phyloP scores from a whole-genome alignment of 2,888 invertebrate genomes.

The Sycophila texana region DNA sequence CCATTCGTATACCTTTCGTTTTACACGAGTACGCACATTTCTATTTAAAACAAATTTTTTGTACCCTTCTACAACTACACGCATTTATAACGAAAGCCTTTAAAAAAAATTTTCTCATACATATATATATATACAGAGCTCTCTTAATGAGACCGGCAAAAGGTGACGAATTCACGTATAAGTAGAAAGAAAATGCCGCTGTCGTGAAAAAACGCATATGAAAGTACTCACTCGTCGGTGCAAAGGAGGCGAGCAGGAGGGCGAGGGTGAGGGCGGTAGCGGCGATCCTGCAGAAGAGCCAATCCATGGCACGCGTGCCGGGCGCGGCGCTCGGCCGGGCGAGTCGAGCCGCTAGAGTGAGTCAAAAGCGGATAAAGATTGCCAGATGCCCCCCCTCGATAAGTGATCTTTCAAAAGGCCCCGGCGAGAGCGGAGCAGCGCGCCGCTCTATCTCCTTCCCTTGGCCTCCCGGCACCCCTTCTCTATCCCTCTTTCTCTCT shows the following conservation, averaged over 20 bases:
- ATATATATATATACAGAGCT: too few relatives aligned
- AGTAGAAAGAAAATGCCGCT: too few relatives aligned
- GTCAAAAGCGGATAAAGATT: slow-evolving; percentile 57
- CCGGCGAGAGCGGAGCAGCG: slow-evolving; percentile 5
- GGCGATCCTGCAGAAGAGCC: slow-evolving; percentile 53
- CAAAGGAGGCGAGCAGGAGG: slow-evolving; percentile 42
- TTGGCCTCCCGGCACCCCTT: too few relatives aligned
- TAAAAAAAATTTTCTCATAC: too few relatives aligned
- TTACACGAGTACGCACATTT: too few relatives aligned
- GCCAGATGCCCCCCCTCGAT: slow-evolving; percentile 55
- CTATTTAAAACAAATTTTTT: too few relatives aligned
- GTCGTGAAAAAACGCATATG: neutral
- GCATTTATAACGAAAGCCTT: too few relatives aligned
- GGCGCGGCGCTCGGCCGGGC: neutral
- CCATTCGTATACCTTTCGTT: too few relatives aligned
- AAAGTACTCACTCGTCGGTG: slow-evolving; percentile 48
- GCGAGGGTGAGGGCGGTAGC: slow-evolving; percentile 24
- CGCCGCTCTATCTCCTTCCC: slow-evolving; percentile 32
- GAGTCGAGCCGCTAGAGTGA: slow-evolving; percentile 9
- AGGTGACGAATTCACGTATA: too few relatives aligned
- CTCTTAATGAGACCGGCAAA: too few relatives aligned
- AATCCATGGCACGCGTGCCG: slow-evolving; percentile 49
- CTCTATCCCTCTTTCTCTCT: neutral
- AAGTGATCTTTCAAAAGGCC: slow-evolving; percentile 55
- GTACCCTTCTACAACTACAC: too few relatives aligned